Evolutionary conservation across 2,888 invertebrate species (phyloP).

Genomic region (Caenorhabditis virilis): DNA sequence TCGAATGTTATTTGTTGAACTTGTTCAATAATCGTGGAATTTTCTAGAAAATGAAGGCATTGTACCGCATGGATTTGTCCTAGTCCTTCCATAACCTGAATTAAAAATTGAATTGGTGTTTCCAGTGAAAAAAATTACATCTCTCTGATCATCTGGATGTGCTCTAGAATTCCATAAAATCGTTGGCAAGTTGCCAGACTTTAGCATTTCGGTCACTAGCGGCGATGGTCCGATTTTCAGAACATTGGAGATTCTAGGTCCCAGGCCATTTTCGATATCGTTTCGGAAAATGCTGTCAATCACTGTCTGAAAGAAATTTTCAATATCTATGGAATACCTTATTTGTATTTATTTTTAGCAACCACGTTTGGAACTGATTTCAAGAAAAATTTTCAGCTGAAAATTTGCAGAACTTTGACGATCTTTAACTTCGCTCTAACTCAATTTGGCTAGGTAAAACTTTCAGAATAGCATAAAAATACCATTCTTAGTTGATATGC

Average conservation of each 20-base stretch:
- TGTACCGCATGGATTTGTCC: slow-evolving; percentile 32
- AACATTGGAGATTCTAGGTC: slow-evolving; percentile 12
- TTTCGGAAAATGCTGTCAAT: slow-evolving; percentile 30
- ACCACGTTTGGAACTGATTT: not conserved
- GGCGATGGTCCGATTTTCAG: slow-evolving; percentile 20
- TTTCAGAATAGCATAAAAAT: no score
- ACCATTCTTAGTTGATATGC: no score
- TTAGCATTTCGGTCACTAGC: slow-evolving; percentile 20
- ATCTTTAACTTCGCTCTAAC: no score
- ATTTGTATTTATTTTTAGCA: not conserved
- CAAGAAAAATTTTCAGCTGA: not conserved
- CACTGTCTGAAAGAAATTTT: slow-evolving; percentile 27
- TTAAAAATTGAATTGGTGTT: not conserved
- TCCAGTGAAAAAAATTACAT: slow-evolving; percentile 1
- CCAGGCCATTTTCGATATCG: slow-evolving; percentile 27
- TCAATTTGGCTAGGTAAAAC: no score
- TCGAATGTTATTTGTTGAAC: slow-evolving; percentile 30
- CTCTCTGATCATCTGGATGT: slow-evolving; percentile 25
- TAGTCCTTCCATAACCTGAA: slow-evolving; percentile 38
- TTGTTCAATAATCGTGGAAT: slow-evolving; percentile 24
- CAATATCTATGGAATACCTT: no score
- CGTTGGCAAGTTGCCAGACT: slow-evolving; percentile 12
- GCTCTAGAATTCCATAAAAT: slow-evolving; percentile 35
- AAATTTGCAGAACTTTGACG: not conserved
- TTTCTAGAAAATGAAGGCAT: slow-evolving; percentile 29